A percentile compares a stretch with the other conserved stretches of the same genome.
Conservation (phyloP, 2,797 vertebrate species). For the Scolopax bukidnonensis region DNA sequence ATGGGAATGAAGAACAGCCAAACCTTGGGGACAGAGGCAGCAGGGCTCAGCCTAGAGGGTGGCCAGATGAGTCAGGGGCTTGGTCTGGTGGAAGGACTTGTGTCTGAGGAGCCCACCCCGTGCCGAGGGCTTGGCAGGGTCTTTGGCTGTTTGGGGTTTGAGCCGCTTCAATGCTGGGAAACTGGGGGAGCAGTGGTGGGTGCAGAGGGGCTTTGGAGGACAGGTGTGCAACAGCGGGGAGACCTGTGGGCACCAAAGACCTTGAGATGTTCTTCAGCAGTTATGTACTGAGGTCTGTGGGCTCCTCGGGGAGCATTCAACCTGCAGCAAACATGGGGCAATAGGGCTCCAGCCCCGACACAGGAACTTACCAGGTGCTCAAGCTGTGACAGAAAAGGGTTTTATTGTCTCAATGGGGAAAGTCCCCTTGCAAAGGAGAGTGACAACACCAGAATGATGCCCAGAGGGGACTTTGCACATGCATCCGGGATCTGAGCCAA, state of each 20-base stretch:
- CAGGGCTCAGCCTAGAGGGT: neutral
- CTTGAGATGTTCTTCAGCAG: neutral
- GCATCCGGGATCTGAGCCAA: neutral
- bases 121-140: rapidly evolving
- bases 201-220: rapidly evolving
- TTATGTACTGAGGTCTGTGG: rapidly evolving
- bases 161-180: neutral
- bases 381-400: neutral
- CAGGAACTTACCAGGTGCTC: neutral
- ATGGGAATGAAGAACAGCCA: neutral
- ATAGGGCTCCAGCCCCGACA: neutral
- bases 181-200: rapidly evolving
- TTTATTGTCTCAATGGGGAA: neutral
- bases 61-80: neutral
- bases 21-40: neutral
- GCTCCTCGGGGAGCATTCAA: rapidly evolving
- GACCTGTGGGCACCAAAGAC: neutral
- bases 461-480: neutral
- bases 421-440: neutral
- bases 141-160: rapidly evolving
- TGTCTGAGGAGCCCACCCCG: rapidly evolving
- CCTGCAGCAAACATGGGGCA: rapidly evolving
- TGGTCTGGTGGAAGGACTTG: neutral
- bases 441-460: neutral
- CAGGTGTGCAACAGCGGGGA: rapidly evolving